These are phyloP conservation scores for Ellobius talpinus DNA, from an alignment of 2,113 vertebrate genomes.

Conservation along the genomic window DNA sequence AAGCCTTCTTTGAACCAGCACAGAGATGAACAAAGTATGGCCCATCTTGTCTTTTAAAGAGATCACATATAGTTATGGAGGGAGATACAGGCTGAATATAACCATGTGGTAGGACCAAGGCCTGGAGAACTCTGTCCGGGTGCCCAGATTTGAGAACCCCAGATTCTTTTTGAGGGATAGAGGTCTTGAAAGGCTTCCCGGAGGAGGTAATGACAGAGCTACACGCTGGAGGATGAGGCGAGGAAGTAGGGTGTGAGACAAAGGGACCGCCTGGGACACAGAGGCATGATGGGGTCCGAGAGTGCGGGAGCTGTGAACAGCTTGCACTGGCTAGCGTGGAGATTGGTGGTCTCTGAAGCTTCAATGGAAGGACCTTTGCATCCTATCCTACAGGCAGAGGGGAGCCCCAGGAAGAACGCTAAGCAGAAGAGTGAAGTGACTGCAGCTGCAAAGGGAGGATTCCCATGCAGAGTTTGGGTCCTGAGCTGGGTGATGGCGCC, in stretches of 20 bases:
- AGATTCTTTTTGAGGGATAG: not conserved
- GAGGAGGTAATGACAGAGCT: not conserved
- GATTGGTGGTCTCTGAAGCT: not conserved
- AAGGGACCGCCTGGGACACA: not conserved
- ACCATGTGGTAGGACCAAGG: not conserved
- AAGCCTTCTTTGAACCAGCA: not conserved
- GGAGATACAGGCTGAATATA: not conserved
- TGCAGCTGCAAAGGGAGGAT: not conserved
- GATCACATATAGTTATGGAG: not conserved
- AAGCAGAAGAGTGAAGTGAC: not conserved
- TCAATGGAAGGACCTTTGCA: not conserved
- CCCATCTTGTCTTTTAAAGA: not conserved
- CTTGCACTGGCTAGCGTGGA: not conserved
- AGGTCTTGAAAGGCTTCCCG: conserved; percentile 12
- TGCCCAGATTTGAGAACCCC: not conserved
- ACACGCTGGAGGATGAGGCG: not conserved
- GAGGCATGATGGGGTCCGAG: not conserved
- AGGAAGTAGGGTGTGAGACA: not conserved
- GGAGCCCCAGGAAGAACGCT: not conserved
- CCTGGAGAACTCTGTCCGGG: not conserved
- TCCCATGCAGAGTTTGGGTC: not conserved
- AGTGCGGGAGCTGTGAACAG: not conserved
- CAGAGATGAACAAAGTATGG: not conserved
- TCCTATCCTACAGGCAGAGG: not conserved
- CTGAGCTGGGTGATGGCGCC: not conserved